Percentiles rank a stretch among this genome's conserved stretches.
Evolutionary conservation across 2,113 vertebrate species (phyloP).

Genomic region (Athene cunicularia): DNA sequence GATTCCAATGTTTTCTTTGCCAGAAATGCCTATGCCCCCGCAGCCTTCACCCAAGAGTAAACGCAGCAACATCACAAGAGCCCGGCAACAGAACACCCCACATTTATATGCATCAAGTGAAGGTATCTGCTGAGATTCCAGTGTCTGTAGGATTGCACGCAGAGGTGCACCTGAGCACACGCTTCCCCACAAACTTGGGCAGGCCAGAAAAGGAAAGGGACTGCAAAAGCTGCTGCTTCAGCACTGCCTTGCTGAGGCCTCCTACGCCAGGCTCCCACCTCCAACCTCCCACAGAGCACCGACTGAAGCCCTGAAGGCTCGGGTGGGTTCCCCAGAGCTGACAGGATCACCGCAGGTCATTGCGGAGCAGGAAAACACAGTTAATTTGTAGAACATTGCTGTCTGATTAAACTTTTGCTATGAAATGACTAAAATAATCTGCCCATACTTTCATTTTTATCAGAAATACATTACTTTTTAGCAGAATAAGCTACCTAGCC

Average conservation of each 20-base stretch:
- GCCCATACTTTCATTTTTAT: neutral
- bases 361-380: neutral
- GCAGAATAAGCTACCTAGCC: neutral
- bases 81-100: neutral
- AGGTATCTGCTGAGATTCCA: neutral
- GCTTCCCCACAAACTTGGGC: too few species aligned
- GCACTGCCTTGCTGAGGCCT: neutral
- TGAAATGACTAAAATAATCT: neutral
- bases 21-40: neutral
- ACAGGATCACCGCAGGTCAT: too few species aligned
- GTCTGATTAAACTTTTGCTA: neutral
- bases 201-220: neutral
- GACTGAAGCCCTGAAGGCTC: too few species aligned
- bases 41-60: neutral
- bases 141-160: fast-evolving
- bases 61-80: fast-evolving
- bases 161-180: neutral
- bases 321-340: neutral
- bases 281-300: neutral
- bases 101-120: fast-evolving
- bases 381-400: neutral
- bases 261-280: neutral
- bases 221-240: neutral
- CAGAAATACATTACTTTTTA: neutral
- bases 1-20: neutral